Evolutionary conservation across 23 tunicate genomes (phyloP), one percentile per base, ranked within the genome.

Genomic region (Trididemnum nubilum): DNA sequence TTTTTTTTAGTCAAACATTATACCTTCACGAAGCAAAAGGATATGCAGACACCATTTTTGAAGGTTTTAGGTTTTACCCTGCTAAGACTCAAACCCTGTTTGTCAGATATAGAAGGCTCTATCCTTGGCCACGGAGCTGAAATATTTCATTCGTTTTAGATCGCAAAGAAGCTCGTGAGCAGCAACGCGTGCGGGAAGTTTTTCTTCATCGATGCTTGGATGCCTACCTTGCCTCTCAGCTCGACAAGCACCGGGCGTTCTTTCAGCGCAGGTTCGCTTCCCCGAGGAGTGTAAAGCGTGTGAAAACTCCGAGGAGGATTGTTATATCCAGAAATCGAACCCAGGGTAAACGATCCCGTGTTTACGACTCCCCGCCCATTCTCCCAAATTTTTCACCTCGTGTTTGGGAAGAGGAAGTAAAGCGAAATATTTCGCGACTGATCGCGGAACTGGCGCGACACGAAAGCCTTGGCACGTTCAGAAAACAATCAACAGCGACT

Each of bases 151-250:
- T n/a, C n/a, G n/a, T n/a, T n/a, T n/a, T n/a, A n/a, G n/a, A n/a
- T n/a, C n/a, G n/a, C n/a, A n/a, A n/a, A 44, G 15, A 44, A 44
- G 15, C 54, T 44, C 54, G 9, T 44, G 54, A 61, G 18, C 67
- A 67, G 38, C 74, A 36, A 32, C 38, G 26, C 23, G 39, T 36
- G 1, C 73, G 81, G 15, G 87, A 83, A 39, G 63, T 59, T 23
- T 59, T 83, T 63, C 64, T 83, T 59, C 87, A 83, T 83, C 81
- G 74, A 1, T 83, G 75, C 54, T 81, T 83, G 29, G 81, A 61
- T 63, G 54, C 22, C 1, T 39, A 73, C 33, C 81, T 65, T 29
- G 49, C 57, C 26, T 22, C 78, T 33, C 69, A 52, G 24, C 81
- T 83, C 15, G 51, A 73, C 25, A 18, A 73, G n/a, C 81, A 83